Evolutionary conservation across 1,140 invertebrate species (phyloP), one percentile per base, ranked within the genome.

Genomic region (Cylas formicarius): DNA sequence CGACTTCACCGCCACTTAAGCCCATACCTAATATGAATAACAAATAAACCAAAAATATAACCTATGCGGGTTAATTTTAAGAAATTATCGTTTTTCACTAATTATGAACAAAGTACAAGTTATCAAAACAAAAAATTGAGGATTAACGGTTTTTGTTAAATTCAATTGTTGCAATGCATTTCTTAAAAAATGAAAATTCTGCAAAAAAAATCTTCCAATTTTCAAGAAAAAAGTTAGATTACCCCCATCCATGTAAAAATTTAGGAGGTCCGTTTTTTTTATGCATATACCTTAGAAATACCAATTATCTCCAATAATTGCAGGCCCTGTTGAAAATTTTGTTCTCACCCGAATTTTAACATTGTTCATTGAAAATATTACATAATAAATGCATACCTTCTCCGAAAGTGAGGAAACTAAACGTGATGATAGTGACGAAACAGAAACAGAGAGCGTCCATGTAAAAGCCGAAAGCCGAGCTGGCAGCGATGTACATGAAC

Each of bases 401-500:
- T n/a, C 49, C 43, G 33, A 57, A 53, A 21, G 39, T 42, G 7
- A 53, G 33, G 24, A 75, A 55, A 44, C 53, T 57, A 27, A 57
- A 57, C 3, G 55, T 59, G n/a, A 59, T 47, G 3, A 56, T 17
- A n/a, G 44, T 36, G n/a, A 52, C 46, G 27, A 57, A 59, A 34
- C 52, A 42, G 27, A 53, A 55, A 33, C 55, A 57, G 1, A 55
- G 21, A n/a, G 57, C n/a, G 31, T 59, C 57, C 46, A 59, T 45
- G 35, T 41, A 53, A 22, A 59, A 51, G 8, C 57, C 57, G 41
- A 55, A 59, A 3, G 55, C 48, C 11, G 52, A 55, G 48, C 55
- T 56, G 24, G 53, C 53, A 5, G 55, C 48, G 10, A 57, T 56
- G 26, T 53, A 85, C 60, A 85, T 72, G 53, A 76, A 87, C 73